Conservation (phyloP, 2,797 vertebrate species). For the Poeciliopsis presidionis region DNA sequence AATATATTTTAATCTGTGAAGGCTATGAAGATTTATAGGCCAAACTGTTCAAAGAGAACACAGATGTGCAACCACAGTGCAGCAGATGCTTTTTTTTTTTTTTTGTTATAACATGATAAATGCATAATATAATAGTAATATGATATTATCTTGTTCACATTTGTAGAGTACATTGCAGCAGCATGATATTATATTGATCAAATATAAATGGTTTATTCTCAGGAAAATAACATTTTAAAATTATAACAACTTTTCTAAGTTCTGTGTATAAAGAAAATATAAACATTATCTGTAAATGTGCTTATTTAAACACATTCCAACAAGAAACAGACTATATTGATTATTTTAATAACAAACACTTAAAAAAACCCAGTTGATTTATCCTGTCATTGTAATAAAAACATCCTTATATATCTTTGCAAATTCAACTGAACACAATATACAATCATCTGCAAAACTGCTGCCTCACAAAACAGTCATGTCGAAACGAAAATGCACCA, state of each 20-base stretch:
- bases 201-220: background rate
- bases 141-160: background rate
- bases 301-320: background rate
- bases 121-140: background rate
- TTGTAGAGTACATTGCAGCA: background rate
- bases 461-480: constrained; percentile 51
- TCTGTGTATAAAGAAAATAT: constrained; percentile 33
- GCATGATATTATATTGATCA: background rate
- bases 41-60: background rate
- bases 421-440: constrained; percentile 47
- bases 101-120: background rate
- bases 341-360: background rate
- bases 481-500: constrained; percentile 64
- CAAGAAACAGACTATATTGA: background rate
- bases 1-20: background rate
- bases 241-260: background rate
- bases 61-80: background rate
- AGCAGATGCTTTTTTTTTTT: background rate
- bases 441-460: constrained; percentile 32
- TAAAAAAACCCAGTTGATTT: background rate
- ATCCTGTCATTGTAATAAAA: constrained; percentile 37
- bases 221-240: background rate
- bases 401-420: constrained; percentile 26
- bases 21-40: background rate
- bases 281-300: background rate